Base-by-base conservation (phyloP, 2,888 invertebrate species). In the Amblyjoppa proteus region DNA sequence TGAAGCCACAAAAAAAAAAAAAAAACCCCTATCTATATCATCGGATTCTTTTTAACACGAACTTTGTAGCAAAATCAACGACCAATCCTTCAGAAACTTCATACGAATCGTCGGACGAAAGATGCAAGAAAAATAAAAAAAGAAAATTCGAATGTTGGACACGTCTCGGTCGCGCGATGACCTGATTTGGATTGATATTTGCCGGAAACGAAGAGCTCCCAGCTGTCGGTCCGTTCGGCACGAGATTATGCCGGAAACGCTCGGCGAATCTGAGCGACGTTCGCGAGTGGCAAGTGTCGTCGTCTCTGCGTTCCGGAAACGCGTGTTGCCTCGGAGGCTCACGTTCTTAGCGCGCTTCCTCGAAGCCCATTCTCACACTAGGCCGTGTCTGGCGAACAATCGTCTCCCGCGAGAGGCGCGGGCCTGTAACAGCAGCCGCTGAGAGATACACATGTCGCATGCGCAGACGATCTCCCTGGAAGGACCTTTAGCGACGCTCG, bases 241-340 rank as follows among this genome's bases (percentile, higher is more conserved):
- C 45, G 68, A 56, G 68, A 56, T 82, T 71, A 34, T 79, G 69
- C 79, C 82, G 85, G 85, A 85, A 82, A 82, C 75, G 85, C 75
- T 79, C 69, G 74, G 38, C 49, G 58, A 82, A 82, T 66, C 66
- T 68, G 81, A 81, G 64, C 79, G 85, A 79, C 81, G 82, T 68
- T 71, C 31, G 79, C 45, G 38, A 71, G 38, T 9, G 75, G 79
- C 34, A 41, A 45, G 41, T 45, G 56, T 71, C 69, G 20, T 38
- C 25, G n/a, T 61, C 69, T 49, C 53, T 80, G 20, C 64, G 75
- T 79, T 85, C 81, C 85, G 85, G 85, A 82, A 85, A 79, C 61
- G 73, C 70, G 70, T 61, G 69, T 49, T 41, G 38, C 64, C 45
- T 71, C 49, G 71, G 75, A 66, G 70, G 25, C 70, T 71, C 85